These are phyloP conservation scores for Ceuthmochares aereus DNA, from an alignment of 2,113 vertebrate genomes.

Conservation along the genomic window DNA sequence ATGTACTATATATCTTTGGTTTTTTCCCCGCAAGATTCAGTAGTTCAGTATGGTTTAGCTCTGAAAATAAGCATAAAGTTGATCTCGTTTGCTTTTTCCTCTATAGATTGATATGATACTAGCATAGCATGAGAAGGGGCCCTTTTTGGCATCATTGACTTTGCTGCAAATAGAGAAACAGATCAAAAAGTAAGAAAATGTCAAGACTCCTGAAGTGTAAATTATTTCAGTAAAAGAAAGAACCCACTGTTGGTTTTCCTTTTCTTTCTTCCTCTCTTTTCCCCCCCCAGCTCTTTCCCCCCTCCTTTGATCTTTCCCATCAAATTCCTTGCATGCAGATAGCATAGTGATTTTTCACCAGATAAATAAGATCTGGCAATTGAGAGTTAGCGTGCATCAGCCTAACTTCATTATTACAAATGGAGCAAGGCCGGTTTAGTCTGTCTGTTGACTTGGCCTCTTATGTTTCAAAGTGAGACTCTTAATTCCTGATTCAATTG, in stretches of 20 bases:
- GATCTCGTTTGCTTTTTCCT: conserved; percentile 32
- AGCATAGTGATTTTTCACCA: neutral
- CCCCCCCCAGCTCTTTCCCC: neutral
- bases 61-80: conserved; percentile 22
- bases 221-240: neutral
- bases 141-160: conserved; percentile 39
- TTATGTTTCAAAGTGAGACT: neutral
- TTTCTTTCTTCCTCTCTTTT: neutral
- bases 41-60: conserved; percentile 1
- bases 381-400: neutral
- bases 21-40: neutral
- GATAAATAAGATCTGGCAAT: neutral
- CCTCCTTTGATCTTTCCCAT: conserved; percentile 1
- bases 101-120: conserved; percentile 25
- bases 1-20: neutral
- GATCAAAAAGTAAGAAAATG: conserved; percentile 54
- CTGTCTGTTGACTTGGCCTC: neutral
- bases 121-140: conserved; percentile 19
- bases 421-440: neutral
- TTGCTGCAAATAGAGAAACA: conserved; percentile 50
- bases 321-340: neutral
- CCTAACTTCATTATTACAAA: neutral
- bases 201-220: conserved; percentile 17
- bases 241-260: neutral
- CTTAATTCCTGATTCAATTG: neutral